These are phyloP conservation scores for Lasioglossum zephyrum DNA, from an alignment of 2,888 invertebrate genomes.

Conservation along the genomic window DNA sequence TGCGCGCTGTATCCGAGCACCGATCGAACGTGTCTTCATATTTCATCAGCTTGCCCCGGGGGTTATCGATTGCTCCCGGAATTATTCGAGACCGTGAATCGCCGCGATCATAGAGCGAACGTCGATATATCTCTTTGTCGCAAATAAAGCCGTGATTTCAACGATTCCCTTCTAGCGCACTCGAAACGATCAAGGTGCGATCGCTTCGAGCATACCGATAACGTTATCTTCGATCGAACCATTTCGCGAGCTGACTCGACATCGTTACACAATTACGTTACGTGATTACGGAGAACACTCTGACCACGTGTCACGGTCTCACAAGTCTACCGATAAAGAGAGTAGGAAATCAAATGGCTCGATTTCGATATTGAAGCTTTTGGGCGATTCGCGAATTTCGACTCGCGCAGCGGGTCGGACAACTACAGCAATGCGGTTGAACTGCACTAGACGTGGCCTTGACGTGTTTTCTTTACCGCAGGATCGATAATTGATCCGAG, in stretches of 20 bases:
- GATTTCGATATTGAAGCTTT: background rate
- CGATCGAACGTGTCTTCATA: background rate
- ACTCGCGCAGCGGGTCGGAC: conserved; percentile 8
- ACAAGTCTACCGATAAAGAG: background rate
- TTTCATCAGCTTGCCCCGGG: background rate
- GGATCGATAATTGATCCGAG: conserved; percentile 11
- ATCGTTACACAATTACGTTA: background rate
- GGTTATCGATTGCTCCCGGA: conserved; percentile 1
- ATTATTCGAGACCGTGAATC: background rate
- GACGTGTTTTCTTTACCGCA: background rate
- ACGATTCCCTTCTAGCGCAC: background rate
- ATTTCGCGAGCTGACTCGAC: background rate
- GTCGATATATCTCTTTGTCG: too few species aligned
- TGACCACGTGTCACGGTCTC: background rate
- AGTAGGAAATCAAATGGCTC: too few species aligned
- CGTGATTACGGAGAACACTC: background rate
- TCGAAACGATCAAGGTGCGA: background rate
- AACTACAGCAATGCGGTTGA: conserved; percentile 11
- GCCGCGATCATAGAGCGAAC: background rate
- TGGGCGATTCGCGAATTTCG: background rate
- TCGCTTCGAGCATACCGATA: background rate
- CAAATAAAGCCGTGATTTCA: background rate
- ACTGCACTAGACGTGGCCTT: background rate
- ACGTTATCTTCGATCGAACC: background rate
- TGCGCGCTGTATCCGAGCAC: background rate